Conservation (phyloP, 2,888 invertebrate species). For the Lasioglossum lativentre region DNA sequence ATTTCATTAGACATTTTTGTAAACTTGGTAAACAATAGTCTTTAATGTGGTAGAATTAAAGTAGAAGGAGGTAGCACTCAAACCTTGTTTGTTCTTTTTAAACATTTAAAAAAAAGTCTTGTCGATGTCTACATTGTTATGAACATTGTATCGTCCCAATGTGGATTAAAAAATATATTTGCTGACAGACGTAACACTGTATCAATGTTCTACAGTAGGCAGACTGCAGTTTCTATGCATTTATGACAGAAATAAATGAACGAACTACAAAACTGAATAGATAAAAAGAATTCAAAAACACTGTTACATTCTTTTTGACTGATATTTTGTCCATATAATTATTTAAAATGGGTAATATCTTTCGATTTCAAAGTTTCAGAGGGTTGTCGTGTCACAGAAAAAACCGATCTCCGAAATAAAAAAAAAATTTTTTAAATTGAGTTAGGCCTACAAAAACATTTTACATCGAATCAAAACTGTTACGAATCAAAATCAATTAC, state of each 20-base stretch:
- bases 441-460: not conserved
- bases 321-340: not conserved
- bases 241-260: too few relatives aligned
- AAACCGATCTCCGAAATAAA: not conserved
- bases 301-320: not conserved
- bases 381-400: not conserved
- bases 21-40: not conserved
- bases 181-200: too few relatives aligned
- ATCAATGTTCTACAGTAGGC: too few relatives aligned
- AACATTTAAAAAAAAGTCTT: not conserved
- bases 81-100: not conserved
- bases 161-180: not conserved
- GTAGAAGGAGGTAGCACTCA: not conserved
- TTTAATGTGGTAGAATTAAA: not conserved
- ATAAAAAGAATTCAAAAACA: not conserved
- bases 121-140: not conserved
- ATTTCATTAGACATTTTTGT: not conserved
- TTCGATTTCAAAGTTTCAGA: not conserved
- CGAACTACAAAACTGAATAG: not conserved
- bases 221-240: too few relatives aligned
- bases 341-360: not conserved
- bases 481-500: not conserved
- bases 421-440: not conserved
- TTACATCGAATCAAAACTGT: not conserved
- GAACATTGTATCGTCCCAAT: not conserved